A percentile compares a stretch with the other conserved stretches of the same genome.
Evolutionary conservation across 2,797 vertebrate genomes (phyloP).

Genomic region (Mastacembelus armatus): DNA sequence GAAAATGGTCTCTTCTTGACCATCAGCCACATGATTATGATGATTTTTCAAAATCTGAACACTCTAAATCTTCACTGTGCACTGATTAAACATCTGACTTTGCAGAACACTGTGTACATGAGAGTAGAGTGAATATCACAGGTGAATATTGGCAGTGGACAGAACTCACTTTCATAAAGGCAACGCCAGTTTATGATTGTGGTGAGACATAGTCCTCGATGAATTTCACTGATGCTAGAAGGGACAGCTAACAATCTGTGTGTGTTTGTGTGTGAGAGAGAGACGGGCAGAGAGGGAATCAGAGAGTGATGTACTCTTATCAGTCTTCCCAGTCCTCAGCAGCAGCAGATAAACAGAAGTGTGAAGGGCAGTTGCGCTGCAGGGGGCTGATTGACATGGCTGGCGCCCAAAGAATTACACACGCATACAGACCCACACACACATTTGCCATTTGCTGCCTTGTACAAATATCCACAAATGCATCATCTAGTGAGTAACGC

Average conservation of each 20-base stretch:
- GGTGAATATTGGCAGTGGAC: constrained; percentile 38
- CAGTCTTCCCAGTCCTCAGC: constrained; percentile 82
- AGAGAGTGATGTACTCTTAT: constrained; percentile 79
- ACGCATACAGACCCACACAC: constrained; percentile 42
- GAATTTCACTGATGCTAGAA: constrained; percentile 50
- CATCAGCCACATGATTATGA: constrained; percentile 31
- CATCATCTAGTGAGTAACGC: constrained; percentile 36
- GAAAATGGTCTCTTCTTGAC: constrained; percentile 45
- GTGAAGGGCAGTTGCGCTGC: constrained; percentile 83
- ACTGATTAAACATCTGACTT: constrained; percentile 39
- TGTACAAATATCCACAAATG: constrained; percentile 60
- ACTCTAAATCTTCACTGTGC: background rate
- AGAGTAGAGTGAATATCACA: constrained; percentile 17
- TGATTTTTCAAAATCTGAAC: constrained; percentile 37
- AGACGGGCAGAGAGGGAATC: constrained; percentile 32
- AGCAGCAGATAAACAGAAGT: constrained; percentile 84
- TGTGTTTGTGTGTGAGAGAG: constrained; percentile 31
- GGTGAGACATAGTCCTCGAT: constrained; percentile 34
- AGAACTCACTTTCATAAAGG: constrained; percentile 37
- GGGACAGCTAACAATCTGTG: constrained; percentile 45
- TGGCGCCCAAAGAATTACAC: constrained; percentile 77
- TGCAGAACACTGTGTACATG: constrained; percentile 2
- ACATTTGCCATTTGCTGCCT: constrained; percentile 49
- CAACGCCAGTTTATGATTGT: constrained; percentile 11
- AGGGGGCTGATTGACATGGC: constrained; percentile 85